Conservation (phyloP, 2,113 vertebrate species). For the Marmota flaviventris region DNA sequence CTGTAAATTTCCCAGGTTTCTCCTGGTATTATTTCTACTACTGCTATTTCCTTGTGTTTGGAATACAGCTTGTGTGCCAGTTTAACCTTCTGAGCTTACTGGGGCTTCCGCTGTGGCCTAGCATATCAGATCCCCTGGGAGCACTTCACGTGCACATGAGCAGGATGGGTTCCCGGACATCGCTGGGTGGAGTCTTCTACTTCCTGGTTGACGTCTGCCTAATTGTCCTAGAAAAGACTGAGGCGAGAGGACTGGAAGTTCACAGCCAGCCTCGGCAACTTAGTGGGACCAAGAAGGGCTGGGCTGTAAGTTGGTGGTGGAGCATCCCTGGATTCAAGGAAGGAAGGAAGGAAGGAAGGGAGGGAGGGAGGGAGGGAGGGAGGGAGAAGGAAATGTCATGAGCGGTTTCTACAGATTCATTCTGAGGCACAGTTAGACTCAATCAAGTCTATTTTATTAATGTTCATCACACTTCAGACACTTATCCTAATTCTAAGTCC, state of each 20-base stretch:
- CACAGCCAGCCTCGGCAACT: too few species aligned
- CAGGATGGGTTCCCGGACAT: background rate
- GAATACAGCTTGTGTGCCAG: background rate
- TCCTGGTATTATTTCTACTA: too few species aligned
- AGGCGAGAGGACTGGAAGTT: too few species aligned
- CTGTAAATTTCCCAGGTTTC: background rate
- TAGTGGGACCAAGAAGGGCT: too few species aligned
- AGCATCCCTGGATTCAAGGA: too few species aligned
- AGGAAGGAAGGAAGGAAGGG: fast-evolving
- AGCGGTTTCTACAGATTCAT: too few species aligned
- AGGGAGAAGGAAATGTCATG: too few species aligned
- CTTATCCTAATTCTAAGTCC: too few species aligned
- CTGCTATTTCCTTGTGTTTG: background rate
- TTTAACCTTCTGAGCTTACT: background rate
- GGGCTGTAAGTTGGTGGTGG: too few species aligned
- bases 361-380: fast-evolving
- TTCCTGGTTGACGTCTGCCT: background rate
- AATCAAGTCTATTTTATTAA: too few species aligned
- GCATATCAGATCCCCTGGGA: background rate
- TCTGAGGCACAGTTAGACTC: too few species aligned
- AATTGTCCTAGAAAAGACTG: background rate
- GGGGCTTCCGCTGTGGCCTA: background rate
- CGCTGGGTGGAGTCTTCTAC: background rate
- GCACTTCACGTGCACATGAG: background rate
- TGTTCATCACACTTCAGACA: too few species aligned